Percentiles rank a stretch among this genome's conserved stretches.
Conservation (phyloP, 2,888 invertebrate genomes). For the Tachina fera region DNA sequence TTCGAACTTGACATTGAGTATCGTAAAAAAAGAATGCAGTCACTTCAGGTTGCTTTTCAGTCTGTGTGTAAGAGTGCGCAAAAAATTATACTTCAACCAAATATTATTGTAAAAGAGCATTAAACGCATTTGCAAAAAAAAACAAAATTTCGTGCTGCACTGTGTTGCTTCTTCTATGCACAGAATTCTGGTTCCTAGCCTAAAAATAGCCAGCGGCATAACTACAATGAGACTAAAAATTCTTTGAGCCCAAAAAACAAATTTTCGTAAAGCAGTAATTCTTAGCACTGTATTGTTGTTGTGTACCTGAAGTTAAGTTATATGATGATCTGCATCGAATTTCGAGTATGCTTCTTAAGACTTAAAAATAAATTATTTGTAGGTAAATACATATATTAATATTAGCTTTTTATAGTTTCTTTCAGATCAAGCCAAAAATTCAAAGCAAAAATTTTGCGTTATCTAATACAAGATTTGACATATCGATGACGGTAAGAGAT, state of each 20-base stretch:
- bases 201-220: slow-evolving; percentile 43
- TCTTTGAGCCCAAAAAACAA: not conserved
- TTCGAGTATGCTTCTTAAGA: not conserved
- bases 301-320: not conserved
- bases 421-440: too few relatives aligned
- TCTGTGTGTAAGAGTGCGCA: not conserved
- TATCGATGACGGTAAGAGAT: too few relatives aligned
- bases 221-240: not conserved
- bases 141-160: not conserved
- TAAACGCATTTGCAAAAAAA: slow-evolving; percentile 19
- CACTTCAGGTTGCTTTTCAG: not conserved
- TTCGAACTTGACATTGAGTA: slow-evolving; percentile 55
- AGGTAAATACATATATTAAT: too few relatives aligned
- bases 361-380: not conserved
- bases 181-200: slow-evolving; percentile 38
- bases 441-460: too few relatives aligned
- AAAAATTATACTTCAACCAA: slow-evolving; percentile 1
- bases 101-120: slow-evolving; percentile 13
- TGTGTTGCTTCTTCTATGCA: not conserved
- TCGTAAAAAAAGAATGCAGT: not conserved
- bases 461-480: too few relatives aligned
- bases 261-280: not conserved
- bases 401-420: too few relatives aligned
- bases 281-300: slow-evolving; percentile 2
- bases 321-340: not conserved